phyloP scores from a whole-genome alignment of 1,140 invertebrate species.

The Zaprionus inermis region DNA sequence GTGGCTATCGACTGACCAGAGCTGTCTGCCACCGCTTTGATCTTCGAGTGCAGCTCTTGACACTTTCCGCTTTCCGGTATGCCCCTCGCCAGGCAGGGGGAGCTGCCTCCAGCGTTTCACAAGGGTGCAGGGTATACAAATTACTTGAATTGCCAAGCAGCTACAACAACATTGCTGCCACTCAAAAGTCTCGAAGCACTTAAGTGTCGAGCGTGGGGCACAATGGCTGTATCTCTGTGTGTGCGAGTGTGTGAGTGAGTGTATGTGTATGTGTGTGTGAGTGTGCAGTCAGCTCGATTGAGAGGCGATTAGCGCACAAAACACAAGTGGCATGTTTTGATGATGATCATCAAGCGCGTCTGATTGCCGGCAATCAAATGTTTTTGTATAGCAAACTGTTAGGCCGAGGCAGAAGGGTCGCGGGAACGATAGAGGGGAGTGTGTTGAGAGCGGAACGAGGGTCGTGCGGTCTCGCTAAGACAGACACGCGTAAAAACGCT shows the following conservation, averaged over 20 bases:
- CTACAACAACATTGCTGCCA: conserved; percentile 68
- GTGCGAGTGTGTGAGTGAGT: not conserved
- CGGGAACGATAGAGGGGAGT: conserved; percentile 7
- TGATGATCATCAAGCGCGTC: conserved; percentile 76
- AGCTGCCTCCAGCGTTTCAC: not conserved
- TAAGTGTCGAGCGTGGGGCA: conserved; percentile 57
- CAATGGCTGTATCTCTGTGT: not conserved
- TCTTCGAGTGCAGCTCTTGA: conserved; percentile 47
- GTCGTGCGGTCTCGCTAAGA: conserved; percentile 39
- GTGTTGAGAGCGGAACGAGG: not conserved
- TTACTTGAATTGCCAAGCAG: conserved; percentile 51
- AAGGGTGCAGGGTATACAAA: conserved; percentile 48
- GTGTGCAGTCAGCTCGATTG: conserved; percentile 69
- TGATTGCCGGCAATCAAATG: conserved; percentile 79
- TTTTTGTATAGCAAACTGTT: conserved; percentile 43
- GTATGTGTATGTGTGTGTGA: conserved; percentile 28
- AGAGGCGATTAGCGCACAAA: conserved; percentile 77
- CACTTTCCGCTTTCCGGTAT: not conserved
- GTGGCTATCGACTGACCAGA: conserved; percentile 23
- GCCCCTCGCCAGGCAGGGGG: not conserved
- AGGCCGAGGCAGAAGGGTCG: not conserved
- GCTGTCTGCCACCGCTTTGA: conserved; percentile 57
- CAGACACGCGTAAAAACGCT: conserved; percentile 75
- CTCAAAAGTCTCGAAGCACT: conserved; percentile 74
- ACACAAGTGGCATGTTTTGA: conserved; percentile 80